Evolutionary conservation across 2,113 vertebrate species (phyloP), one percentile per base, ranked within the genome.

Genomic region (Condylura cristata): DNA sequence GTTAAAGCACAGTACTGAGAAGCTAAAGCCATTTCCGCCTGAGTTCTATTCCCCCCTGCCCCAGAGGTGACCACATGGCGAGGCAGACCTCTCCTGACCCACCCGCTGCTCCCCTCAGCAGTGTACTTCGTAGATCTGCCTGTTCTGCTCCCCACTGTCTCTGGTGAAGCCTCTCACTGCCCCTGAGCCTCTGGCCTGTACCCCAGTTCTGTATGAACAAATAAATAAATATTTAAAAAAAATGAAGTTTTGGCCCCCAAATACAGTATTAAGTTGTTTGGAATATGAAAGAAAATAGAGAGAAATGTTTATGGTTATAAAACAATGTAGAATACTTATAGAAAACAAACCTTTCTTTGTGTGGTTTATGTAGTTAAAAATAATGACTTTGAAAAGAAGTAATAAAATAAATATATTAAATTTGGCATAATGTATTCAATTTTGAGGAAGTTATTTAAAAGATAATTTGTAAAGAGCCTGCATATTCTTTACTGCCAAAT

Each of bases 401-500:
- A 87, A 81, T 48, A 79, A 61, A 83, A 30, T 66, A 61, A 83
- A 30, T 66, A 78, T 32, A 8, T 85, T 65, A 74, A 68, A 65
- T 75, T 39, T 75, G n/a, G 26, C 34, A 37, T 56, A 75, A 60
- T 39, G 16, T 80, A 80, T 41, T 90, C 30, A 26, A 5, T 72
- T 82, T 86, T 74, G 37, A 84, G 44, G 44, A 37, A 75, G 20
- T 37, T 92, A 30, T 48, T 93, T 46, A 92, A 68, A 84, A 92
- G 2, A 30, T 60, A 46, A 66, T 72, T 60, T 72, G 37, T 46
- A 78, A 72, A 72, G 32, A 80, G 12, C 7, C n/a, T 71, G 8
- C 30, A 18, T 14, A 44, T 82, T 6, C 2, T 90, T 86, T 82
- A 70, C 46, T 80, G 6, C 41, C 30, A 68, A 82, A 37, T 89